Conservation (phyloP, 2,888 invertebrate species). For the Drosophila austrosaltans region DNA sequence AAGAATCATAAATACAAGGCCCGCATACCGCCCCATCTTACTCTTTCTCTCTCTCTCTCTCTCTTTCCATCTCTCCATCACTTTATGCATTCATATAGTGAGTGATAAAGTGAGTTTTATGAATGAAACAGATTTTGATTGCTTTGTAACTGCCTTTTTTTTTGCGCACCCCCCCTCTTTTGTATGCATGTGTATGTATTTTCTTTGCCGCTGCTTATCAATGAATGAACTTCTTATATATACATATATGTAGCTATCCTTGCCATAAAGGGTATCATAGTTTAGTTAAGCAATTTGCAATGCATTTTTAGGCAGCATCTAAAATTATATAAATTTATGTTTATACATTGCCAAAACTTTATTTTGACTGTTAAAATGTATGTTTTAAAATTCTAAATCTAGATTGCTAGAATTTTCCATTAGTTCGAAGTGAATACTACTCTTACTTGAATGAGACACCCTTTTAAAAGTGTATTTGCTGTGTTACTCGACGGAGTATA, state of each 20-base stretch:
- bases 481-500: no score
- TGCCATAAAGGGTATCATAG: not conserved
- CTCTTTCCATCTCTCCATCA: not conserved
- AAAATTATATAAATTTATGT: not conserved
- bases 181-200: not conserved
- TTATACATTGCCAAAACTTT: no score
- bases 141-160: slow-evolving; percentile 55
- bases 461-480: no score
- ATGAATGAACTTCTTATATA: slow-evolving; percentile 34
- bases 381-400: no score
- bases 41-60: slow-evolving; percentile 10
- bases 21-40: slow-evolving; percentile 34
- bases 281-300: not conserved
- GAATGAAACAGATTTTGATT: slow-evolving; percentile 72
- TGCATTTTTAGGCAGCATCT: not conserved
- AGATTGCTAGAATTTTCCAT: no score
- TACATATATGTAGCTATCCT: not conserved
- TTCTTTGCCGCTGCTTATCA: slow-evolving; percentile 56
- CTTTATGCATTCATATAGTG: slow-evolving; percentile 21
- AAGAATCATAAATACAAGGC: slow-evolving; percentile 9
- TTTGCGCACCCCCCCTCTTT: slow-evolving; percentile 11
- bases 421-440: no score
- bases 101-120: slow-evolving; percentile 69
- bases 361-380: no score
- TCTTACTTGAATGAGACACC: no score